Conservation (phyloP, 1,140 invertebrate species). For the Drosophila persimilis region DNA sequence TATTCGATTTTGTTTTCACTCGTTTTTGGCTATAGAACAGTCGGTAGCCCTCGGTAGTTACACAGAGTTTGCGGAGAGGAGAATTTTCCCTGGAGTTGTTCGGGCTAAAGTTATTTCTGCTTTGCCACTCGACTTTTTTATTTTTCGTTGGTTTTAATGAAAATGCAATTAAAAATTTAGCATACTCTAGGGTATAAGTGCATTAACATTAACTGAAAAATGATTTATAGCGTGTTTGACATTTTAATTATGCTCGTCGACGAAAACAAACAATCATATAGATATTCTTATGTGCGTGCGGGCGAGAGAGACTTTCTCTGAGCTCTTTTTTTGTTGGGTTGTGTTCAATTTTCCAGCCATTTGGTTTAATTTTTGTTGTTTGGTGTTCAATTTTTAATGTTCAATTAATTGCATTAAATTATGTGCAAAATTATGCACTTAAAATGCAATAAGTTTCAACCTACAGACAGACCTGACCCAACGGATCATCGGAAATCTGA, state of each 20-base stretch:
- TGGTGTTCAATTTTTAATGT: conserved; percentile 55
- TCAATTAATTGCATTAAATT: conserved; percentile 67
- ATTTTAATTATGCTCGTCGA: conserved; percentile 58
- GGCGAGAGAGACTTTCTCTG: conserved; percentile 32
- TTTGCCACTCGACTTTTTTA: conserved; percentile 13
- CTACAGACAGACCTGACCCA: background rate
- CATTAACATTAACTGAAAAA: conserved; percentile 68
- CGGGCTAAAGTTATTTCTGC: conserved; percentile 6
- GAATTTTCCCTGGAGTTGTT: conserved; percentile 13
- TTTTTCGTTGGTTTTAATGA: conserved; percentile 73
- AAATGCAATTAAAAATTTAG: conserved; percentile 80
- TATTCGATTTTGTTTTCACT: conserved; percentile 38
- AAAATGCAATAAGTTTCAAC: conserved; percentile 34
- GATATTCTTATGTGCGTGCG: conserved; percentile 18
- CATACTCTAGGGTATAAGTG: conserved; percentile 41
- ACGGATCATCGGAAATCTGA: background rate
- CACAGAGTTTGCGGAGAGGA: conserved; percentile 14
- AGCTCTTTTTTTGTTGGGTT: conserved; percentile 14
- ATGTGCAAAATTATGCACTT: conserved; percentile 55
- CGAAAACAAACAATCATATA: conserved; percentile 41
- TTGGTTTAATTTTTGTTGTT: conserved; percentile 48
- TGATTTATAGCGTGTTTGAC: conserved; percentile 74
- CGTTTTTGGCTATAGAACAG: conserved; percentile 35
- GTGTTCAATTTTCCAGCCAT: conserved; percentile 56
- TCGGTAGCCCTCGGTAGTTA: conserved; percentile 38